Conservation (phyloP, 2,888 invertebrate species). For the Tortrix viridana region DNA sequence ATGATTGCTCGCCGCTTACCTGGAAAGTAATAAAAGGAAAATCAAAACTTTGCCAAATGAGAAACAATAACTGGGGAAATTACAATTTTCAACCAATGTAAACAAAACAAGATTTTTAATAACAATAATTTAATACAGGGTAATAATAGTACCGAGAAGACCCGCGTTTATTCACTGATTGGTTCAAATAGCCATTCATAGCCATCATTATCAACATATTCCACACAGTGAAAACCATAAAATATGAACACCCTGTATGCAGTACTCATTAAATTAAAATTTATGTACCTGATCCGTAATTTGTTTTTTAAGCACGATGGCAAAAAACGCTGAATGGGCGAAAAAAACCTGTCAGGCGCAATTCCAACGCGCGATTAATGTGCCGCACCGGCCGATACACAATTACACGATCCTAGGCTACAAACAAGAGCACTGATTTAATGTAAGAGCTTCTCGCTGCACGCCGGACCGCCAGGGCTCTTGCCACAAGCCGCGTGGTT, state of each 20-base stretch:
- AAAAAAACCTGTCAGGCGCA: constrained; percentile 37
- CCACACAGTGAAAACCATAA: neutral
- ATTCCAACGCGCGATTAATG: constrained; percentile 35
- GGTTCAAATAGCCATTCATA: too few relatives aligned
- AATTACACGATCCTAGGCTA: constrained; percentile 23
- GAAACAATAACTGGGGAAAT: neutral
- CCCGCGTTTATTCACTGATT: too few relatives aligned
- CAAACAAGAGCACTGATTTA: constrained; percentile 11
- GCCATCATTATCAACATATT: too few relatives aligned
- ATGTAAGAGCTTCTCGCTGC: neutral
- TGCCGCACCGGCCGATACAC: constrained; percentile 26
- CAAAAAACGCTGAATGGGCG: constrained; percentile 32
- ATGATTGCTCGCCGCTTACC: constrained; percentile 42
- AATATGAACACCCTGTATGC: constrained; percentile 1
- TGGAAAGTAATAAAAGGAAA: constrained; percentile 42
- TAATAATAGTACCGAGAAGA: too few relatives aligned
- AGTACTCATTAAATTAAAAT: constrained; percentile 31
- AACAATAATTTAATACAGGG: too few relatives aligned
- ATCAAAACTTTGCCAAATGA: constrained; percentile 1
- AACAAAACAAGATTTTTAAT: too few relatives aligned
- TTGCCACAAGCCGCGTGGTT: too few relatives aligned
- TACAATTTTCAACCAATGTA: too few relatives aligned
- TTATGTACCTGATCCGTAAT: constrained; percentile 36
- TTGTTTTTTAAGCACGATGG: constrained; percentile 31
- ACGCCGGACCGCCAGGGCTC: too few relatives aligned